These are phyloP conservation scores for Campoletis sonorensis DNA, from an alignment of 1,140 invertebrate species.

Conservation along the genomic window DNA sequence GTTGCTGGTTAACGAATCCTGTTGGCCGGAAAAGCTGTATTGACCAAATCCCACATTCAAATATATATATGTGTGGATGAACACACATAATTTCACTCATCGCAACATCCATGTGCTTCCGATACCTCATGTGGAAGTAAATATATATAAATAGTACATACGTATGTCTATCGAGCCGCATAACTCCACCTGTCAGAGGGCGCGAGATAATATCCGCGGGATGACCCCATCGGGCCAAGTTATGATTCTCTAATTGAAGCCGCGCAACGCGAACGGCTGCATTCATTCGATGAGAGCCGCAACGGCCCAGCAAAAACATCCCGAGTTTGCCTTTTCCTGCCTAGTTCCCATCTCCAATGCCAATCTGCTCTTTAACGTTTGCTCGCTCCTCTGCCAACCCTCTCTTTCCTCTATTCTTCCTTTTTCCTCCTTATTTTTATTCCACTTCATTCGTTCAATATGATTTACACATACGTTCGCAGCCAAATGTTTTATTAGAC, in stretches of 20 bases:
- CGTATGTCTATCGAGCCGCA: background rate
- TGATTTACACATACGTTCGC: too few relatives aligned
- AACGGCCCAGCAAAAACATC: background rate
- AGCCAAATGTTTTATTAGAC: too few relatives aligned
- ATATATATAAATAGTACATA: background rate
- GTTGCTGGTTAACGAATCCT: background rate
- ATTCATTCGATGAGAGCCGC: slow-evolving; percentile 64
- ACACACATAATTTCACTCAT: too few relatives aligned
- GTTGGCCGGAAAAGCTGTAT: background rate
- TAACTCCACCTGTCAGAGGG: slow-evolving; percentile 49
- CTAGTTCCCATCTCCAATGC: too few relatives aligned
- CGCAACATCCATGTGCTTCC: too few relatives aligned
- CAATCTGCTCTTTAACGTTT: too few relatives aligned
- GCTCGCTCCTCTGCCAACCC: too few relatives aligned
- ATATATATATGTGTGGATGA: background rate
- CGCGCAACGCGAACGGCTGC: slow-evolving; percentile 53
- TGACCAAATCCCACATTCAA: background rate
- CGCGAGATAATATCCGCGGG: slow-evolving; percentile 62
- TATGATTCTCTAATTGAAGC: slow-evolving; percentile 75
- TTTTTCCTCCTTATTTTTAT: too few relatives aligned
- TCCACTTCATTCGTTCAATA: too few relatives aligned
- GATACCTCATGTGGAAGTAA: too few relatives aligned
- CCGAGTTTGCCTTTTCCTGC: too few relatives aligned
- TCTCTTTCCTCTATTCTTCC: too few relatives aligned
- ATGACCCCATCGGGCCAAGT: slow-evolving; percentile 71